Evolutionary conservation across 2,888 invertebrate species (phyloP).

Genomic region (Heliconius ismenius): DNA sequence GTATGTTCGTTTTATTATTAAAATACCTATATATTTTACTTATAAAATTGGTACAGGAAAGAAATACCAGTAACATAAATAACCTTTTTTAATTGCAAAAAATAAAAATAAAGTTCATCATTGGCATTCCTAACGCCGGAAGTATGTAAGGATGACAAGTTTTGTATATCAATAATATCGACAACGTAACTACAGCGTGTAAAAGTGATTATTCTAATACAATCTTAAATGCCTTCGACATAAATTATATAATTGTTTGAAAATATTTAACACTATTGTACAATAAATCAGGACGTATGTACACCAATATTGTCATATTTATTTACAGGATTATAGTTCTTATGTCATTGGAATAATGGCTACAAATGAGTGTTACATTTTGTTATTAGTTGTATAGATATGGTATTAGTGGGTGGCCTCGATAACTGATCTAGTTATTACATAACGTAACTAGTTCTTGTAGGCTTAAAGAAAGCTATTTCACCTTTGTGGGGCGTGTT

Average conservation of each 20-base stretch:
- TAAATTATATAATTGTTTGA: constrained; percentile 19
- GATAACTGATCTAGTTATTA: constrained; percentile 57
- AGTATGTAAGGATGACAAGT: constrained; percentile 38
- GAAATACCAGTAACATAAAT: neutral
- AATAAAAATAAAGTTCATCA: constrained; percentile 18
- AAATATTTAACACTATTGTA: neutral
- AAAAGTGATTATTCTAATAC: constrained; percentile 8
- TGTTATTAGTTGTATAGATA: constrained; percentile 18
- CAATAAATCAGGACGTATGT: constrained; percentile 5
- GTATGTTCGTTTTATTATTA: neutral
- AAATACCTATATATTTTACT: neutral
- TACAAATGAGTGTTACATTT: constrained; percentile 26
- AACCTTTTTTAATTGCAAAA: constrained; percentile 9
- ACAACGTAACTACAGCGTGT: constrained; percentile 27
- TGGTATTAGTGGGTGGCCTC: constrained; percentile 49
- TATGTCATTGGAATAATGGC: constrained; percentile 18
- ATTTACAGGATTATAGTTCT: constrained; percentile 18
- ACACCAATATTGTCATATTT: neutral
- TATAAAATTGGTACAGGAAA: neutral
- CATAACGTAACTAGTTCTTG: constrained; percentile 47
- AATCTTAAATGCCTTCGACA: neutral
- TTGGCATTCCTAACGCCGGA: constrained; percentile 35
- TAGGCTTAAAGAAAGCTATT: constrained; percentile 44
- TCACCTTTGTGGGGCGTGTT: constrained; percentile 10
- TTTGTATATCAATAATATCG: constrained; percentile 32